phyloP scores from a whole-genome alignment of 2,888 invertebrate genomes.

The Amphipoea oculea region DNA sequence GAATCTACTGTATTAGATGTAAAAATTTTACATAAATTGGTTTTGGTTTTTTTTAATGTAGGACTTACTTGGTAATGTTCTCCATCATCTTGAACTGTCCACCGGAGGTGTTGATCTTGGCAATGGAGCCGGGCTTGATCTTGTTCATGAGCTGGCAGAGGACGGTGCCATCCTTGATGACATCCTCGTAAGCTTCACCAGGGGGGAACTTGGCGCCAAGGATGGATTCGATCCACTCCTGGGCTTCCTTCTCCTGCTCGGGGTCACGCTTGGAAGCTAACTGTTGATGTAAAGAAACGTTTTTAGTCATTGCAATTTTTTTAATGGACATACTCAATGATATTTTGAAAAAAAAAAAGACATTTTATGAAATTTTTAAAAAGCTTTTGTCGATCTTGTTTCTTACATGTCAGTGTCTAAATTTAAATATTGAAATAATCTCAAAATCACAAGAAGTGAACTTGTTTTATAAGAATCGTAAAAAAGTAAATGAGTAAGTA shows the following conservation, averaged over 20 bases:
- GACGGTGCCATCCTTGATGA: conserved; percentile 97
- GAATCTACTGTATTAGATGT: not conserved
- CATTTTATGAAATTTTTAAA: not conserved
- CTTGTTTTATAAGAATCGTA: not conserved
- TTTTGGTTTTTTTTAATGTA: not conserved
- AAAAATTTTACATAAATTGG: not conserved
- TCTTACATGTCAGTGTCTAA: not conserved
- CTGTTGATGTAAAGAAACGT: conserved; percentile 83
- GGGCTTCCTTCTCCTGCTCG: conserved; percentile 96
- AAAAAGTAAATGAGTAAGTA: not conserved
- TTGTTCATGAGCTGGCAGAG: conserved; percentile 99
- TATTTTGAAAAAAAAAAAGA: not conserved
- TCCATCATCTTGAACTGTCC: conserved; percentile 99
- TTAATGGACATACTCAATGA: not conserved
- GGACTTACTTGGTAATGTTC: conserved; percentile 97
- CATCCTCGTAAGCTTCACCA: conserved; percentile 95
- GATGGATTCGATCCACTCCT: conserved; percentile 97
- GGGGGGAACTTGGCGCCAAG: conserved; percentile 97
- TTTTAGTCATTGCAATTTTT: not conserved
- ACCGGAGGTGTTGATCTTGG: conserved; percentile 97
- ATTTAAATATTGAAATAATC: not conserved
- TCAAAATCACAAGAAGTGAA: not conserved
- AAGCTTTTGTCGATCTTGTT: not conserved
- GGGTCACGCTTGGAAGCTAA: conserved; percentile 95
- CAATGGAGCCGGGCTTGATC: conserved; percentile 95